Evolutionary conservation across 2,888 invertebrate genomes (phyloP).

Genomic region (Limenitis camilla): DNA sequence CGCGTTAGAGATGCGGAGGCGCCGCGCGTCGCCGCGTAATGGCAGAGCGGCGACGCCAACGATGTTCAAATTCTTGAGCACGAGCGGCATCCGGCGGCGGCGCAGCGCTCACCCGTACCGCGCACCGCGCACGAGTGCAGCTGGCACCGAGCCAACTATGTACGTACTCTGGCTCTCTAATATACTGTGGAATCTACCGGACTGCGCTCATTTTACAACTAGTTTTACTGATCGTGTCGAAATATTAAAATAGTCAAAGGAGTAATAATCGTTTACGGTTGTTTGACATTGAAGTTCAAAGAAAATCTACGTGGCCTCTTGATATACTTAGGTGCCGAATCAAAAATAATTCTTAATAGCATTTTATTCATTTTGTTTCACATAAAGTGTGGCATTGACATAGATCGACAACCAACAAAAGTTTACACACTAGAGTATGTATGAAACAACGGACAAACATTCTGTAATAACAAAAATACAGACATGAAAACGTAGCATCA

Average conservation of each 20-base stretch:
- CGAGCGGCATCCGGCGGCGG: slow-evolving; percentile 43
- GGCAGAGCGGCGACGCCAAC: slow-evolving; percentile 7
- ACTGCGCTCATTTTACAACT: slow-evolving; percentile 41
- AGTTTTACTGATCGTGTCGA: slow-evolving; percentile 33
- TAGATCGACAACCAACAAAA: slow-evolving; percentile 8
- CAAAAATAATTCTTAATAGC: slow-evolving; percentile 17
- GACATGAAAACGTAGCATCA: not conserved
- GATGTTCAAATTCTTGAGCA: slow-evolving; percentile 29
- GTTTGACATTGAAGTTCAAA: slow-evolving; percentile 32
- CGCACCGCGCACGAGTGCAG: slow-evolving; percentile 55
- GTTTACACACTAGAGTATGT: not conserved
- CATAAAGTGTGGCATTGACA: slow-evolving; percentile 21
- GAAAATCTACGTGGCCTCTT: slow-evolving; percentile 21
- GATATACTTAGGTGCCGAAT: slow-evolving; percentile 1
- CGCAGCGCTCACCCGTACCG: slow-evolving; percentile 31
- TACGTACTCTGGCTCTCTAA: slow-evolving; percentile 40
- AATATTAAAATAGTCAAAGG: slow-evolving; percentile 34
- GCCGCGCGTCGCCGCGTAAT: slow-evolving; percentile 1
- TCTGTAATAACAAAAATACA: not conserved
- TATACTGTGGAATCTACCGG: slow-evolving; percentile 46
- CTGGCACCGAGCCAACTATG: slow-evolving; percentile 44
- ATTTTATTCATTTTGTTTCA: slow-evolving; percentile 9
- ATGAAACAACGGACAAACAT: not conserved
- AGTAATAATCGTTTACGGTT: slow-evolving; percentile 31
- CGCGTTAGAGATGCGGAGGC: slow-evolving; percentile 1